Percentiles rank a stretch among this genome's conserved stretches.
Evolutionary conservation across 2,113 vertebrate species (phyloP).

Genomic region (Perca fluviatilis): DNA sequence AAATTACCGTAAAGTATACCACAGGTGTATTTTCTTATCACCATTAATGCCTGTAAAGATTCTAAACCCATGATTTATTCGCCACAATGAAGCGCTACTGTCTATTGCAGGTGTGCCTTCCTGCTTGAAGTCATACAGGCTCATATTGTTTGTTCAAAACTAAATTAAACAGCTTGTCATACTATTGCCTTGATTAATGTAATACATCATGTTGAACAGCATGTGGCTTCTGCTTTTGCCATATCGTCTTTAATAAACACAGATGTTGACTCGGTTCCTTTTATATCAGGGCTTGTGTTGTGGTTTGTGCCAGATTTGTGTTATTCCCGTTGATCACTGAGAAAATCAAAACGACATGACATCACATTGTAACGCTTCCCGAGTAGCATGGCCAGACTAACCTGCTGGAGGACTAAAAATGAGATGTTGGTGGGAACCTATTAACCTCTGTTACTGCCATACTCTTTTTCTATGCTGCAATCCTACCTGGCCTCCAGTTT

Average conservation of each 20-base stretch:
- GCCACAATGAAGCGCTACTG: background rate
- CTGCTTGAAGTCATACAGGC: background rate
- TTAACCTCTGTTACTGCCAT: background rate
- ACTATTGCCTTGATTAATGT: slow-evolving; percentile 22
- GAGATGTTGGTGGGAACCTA: background rate
- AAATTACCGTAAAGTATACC: background rate
- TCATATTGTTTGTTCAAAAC: slow-evolving; percentile 1
- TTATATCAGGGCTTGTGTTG: background rate
- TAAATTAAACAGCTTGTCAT: slow-evolving; percentile 24
- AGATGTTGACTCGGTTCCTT: slow-evolving; percentile 23
- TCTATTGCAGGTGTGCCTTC: background rate
- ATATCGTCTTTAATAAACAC: slow-evolving; percentile 33
- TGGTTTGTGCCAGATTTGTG: background rate
- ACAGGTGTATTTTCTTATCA: background rate
- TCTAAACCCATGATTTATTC: background rate
- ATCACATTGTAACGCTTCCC: background rate
- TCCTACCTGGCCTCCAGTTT: too few relatives aligned
- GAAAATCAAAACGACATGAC: background rate
- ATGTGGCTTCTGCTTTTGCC: slow-evolving; percentile 13
- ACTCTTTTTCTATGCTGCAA: background rate
- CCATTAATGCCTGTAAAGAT: background rate
- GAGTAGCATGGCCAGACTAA: background rate
- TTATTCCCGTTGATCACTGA: background rate
- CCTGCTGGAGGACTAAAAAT: background rate
- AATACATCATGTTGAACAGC: slow-evolving; percentile 31